A percentile compares a stretch with the other conserved stretches of the same genome.
These are phyloP conservation scores for Bombycilla garrulus DNA, from an alignment of 2,113 vertebrate species.

Conservation along the genomic window DNA sequence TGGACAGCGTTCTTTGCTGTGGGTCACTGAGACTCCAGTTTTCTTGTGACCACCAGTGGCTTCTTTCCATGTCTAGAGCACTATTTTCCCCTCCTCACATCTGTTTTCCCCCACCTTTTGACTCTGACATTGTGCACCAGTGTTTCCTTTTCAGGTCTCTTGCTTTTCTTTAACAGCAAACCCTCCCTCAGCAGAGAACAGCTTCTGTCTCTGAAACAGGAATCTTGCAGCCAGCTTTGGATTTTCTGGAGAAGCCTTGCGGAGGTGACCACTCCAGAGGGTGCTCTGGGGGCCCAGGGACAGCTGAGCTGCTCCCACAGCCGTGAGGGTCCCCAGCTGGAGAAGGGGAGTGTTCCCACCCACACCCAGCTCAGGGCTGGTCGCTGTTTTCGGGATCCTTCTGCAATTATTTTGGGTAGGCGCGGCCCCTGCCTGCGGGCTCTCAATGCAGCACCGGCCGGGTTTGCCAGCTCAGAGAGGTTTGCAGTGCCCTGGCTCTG, in stretches of 20 bases:
- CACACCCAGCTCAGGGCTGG: not conserved
- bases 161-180: not conserved
- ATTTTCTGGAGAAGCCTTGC: not conserved
- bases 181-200: not conserved
- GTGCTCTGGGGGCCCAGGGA: not conserved
- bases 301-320: not conserved
- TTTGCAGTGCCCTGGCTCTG: not conserved
- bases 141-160: not conserved
- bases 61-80: not conserved
- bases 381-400: accelerated
- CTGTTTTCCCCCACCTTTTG: not conserved
- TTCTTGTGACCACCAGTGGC: too few species aligned
- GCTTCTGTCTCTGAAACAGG: not conserved
- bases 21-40: not conserved
- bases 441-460: accelerated
- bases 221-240: not conserved
- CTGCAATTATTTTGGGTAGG: accelerated
- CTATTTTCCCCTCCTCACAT: not conserved
- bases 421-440: accelerated
- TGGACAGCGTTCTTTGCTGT: accelerated
- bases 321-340: not conserved
- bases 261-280: accelerated
- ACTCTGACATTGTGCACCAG: not conserved
- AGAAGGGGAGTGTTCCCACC: not conserved
- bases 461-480: not conserved